Conservation (phyloP, 2,113 vertebrate species). For the Syngnathoides biaculeatus region DNA sequence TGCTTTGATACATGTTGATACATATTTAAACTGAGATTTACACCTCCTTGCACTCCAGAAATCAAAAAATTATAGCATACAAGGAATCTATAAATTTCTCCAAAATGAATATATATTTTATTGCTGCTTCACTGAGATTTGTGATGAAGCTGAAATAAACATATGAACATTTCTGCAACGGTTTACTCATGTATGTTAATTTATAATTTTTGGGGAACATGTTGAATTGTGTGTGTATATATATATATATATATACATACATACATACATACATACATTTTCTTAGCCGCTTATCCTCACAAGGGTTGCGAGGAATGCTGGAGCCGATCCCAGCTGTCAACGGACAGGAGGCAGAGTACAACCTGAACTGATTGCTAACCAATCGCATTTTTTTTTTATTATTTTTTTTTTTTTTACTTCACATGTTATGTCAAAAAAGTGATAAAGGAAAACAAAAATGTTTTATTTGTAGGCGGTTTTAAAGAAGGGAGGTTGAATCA, state of each 20-base stretch:
- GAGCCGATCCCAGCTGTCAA: too few relatives aligned
- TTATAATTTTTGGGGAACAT: background rate
- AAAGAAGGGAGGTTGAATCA: constrained; percentile 29
- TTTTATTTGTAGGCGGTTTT: background rate
- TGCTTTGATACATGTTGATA: too few relatives aligned
- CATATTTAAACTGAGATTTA: too few relatives aligned
- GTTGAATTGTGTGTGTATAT: too few relatives aligned
- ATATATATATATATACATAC: too few relatives aligned
- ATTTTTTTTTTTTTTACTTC: too few relatives aligned
- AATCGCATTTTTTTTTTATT: too few relatives aligned
- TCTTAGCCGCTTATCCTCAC: too few relatives aligned
- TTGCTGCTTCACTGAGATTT: constrained; percentile 2
- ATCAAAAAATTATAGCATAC: background rate
- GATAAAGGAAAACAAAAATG: background rate
- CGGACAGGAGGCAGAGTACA: too few relatives aligned
- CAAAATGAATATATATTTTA: background rate
- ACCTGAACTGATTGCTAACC: too few relatives aligned
- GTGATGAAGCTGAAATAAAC: background rate
- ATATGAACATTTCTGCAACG: background rate
- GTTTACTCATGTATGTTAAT: background rate
- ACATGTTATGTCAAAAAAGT: background rate
- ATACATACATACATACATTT: too few relatives aligned
- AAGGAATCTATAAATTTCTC: background rate
- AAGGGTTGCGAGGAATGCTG: too few relatives aligned
- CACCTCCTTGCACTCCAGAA: background rate